These are phyloP conservation scores for Heliconius aoede DNA, from an alignment of 2,888 invertebrate genomes.

Conservation along the genomic window DNA sequence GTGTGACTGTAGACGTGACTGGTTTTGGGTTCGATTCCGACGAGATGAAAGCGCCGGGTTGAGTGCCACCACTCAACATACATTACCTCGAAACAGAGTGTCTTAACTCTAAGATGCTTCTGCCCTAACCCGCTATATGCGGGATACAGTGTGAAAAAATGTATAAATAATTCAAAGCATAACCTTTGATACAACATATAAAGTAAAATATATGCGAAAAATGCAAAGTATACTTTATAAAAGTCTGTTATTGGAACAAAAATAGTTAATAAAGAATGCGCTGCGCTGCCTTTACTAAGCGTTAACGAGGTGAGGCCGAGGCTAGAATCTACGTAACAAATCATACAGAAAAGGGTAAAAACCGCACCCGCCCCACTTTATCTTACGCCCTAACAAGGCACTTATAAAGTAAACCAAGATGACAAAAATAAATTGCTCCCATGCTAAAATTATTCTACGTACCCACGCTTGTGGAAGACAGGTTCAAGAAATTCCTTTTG, in stretches of 20 bases:
- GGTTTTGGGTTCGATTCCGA: too few species aligned
- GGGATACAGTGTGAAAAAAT: too few species aligned
- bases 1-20: too few species aligned
- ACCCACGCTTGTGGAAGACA: constrained; percentile 55
- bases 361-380: constrained; percentile 35
- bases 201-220: constrained; percentile 2
- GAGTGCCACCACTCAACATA: too few species aligned
- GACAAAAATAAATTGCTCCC: constrained; percentile 48
- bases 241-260: not conserved
- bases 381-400: constrained; percentile 40
- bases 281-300: constrained; percentile 17
- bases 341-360: constrained; percentile 35
- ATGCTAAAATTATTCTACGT: constrained; percentile 45
- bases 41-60: too few species aligned
- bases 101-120: too few species aligned
- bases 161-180: not conserved
- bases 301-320: constrained; percentile 34
- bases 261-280: constrained; percentile 15
- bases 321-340: constrained; percentile 37
- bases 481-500: constrained; percentile 51
- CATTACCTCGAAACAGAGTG: too few species aligned
- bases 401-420: constrained; percentile 44
- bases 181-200: not conserved
- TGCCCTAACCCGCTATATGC: too few species aligned
- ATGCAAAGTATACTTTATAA: not conserved